These are phyloP conservation scores for Lophotriccus pileatus DNA, from an alignment of 2,797 vertebrate genomes.

Conservation along the genomic window DNA sequence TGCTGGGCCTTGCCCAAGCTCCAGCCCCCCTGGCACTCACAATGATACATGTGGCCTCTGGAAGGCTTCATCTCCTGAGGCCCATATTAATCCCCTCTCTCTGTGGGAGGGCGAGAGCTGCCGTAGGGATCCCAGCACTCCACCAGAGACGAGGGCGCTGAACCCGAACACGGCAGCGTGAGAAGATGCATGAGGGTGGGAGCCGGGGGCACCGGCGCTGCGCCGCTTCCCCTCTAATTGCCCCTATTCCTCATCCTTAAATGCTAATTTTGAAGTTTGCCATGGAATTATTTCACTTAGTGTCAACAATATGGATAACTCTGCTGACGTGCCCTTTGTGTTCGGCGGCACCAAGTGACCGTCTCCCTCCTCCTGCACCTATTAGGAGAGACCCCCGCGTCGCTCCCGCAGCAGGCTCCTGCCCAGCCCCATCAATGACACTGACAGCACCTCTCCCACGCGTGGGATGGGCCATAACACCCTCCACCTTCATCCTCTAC, in stretches of 20 bases:
- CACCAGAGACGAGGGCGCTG: not conserved
- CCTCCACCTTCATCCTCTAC: too few relatives aligned
- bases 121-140: not conserved
- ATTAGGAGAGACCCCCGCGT: not conserved
- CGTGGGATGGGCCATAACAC: accelerated
- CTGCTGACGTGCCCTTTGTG: not conserved
- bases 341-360: not conserved
- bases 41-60: not conserved
- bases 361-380: not conserved
- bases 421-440: not conserved
- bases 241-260: constrained; percentile 51
- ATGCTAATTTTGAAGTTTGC: constrained; percentile 64
- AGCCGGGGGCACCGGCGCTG: not conserved
- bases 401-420: not conserved
- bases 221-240: constrained; percentile 4
- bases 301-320: constrained; percentile 60
- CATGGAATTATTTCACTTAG: constrained; percentile 55
- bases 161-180: not conserved
- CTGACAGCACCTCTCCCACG: not conserved
- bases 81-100: not conserved
- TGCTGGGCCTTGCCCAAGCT: not conserved
- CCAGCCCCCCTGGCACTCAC: accelerated
- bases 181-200: constrained; percentile 17
- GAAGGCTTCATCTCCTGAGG: not conserved
- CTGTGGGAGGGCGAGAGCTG: accelerated